Base-by-base conservation (phyloP, 2,113 vertebrate species). In the Chlamydotis undulata region DNA sequence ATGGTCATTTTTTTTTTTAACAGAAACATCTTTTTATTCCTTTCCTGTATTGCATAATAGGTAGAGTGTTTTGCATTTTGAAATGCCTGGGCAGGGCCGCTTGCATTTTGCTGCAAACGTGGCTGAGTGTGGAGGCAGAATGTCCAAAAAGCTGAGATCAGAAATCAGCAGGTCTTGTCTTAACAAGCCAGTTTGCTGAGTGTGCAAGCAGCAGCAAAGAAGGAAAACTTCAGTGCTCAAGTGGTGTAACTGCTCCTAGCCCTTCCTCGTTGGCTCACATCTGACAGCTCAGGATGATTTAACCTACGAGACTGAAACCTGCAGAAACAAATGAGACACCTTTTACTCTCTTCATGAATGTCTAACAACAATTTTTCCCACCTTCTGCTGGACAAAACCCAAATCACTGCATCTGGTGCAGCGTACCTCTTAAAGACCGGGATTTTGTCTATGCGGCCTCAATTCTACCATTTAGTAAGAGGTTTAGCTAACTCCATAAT, bases 181-280 rank as follows among this genome's bases (percentile, higher is more conserved):
- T 45, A 95, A 97, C 96, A 97, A 87, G 94, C 7, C 63, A 2
- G 22, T 39, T 60, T 90, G 96, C 93, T 83, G 91, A 93, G 9
- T 14, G 17, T 86, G 82, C 91, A 81, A 87, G 61, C 55, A 70
- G 53, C 21, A 93, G 83, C 89, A 91, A 83, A 87, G n/a, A 31
- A 65, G 70, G 35, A 70, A 39, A 43, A 22, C 14, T 41, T 71
- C 53, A 50, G 37, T 12, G 10, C 53, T 77, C 35, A 65, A 35
- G 57, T 82, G 86, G 24, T 79, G 55, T 14, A 82, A 95, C 80
- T 73, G 47, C 77, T 91, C 49, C 21, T 59, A 73, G 39, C 39
- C 87, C 76, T 67, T 71, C 39, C 53, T 12, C 3, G 3, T 28
- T 29, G 43, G 52, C 45, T 89, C 35, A 19, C 1, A 3, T 73